Base-by-base conservation (phyloP, 2,797 vertebrate genomes). In the Cheracebus regulus region DNA sequence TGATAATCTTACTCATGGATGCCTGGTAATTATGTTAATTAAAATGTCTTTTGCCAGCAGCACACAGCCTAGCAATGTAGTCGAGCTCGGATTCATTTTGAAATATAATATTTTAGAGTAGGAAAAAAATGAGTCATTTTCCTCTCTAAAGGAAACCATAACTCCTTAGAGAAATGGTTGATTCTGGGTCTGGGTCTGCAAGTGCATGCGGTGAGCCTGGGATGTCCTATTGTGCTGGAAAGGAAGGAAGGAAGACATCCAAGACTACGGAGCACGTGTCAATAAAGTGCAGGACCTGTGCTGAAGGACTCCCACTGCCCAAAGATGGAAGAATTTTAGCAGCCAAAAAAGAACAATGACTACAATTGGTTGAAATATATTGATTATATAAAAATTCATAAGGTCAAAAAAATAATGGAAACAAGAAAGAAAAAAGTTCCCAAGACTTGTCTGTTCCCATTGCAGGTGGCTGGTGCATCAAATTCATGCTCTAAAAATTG, bases 21-120 rank as follows among this genome's bases (percentile, higher is more conserved):
- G 52, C 20, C 48, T 93, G 75, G 30, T 73, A 26, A 86, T 92
- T 75, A 41, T 44, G 28, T 78, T 90, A 83, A 88, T 85, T 80
- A 76, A 97, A 96, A 85, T 26, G n/a, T 85, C 79, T 94, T 94
- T 46, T n/a, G 36, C 15, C 58, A 57, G 79, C 7, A 78, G 81
- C 30, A 61, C 1, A n/a, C 52, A 96, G 83, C 17, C 13, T 87
- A 64, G 83, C 12, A 48, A 46, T 33, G 4, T 57, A 95, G 46
- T 89, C 78, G 93, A 84, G 72, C 52, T 88, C 26, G 88, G 48
- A 55, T 76, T 93, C 28, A 55, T 76, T n/a, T 79, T 84, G 70
- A 96, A 92, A 89, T 92, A 85, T 91, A 52, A 57, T 76, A 11
- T 7, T 4, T 75, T 88, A 61, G 24, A 48, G 39, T 39, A 75